Conservation (phyloP, 2,797 vertebrate species). For the Euphonia xanthogaster region DNA sequence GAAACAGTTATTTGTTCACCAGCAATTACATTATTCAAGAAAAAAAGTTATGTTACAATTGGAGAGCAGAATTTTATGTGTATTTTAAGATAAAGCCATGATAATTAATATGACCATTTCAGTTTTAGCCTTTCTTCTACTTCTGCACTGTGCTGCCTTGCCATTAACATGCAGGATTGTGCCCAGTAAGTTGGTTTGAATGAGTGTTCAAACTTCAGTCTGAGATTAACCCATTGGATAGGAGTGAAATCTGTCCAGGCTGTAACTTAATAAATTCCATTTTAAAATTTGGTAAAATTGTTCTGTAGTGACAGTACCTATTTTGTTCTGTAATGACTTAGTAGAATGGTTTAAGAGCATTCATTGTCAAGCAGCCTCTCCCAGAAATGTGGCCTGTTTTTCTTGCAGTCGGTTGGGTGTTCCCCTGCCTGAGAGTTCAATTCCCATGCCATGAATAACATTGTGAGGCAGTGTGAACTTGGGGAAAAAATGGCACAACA, state of each 20-base stretch:
- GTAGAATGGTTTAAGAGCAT: background rate
- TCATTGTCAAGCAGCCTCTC: background rate
- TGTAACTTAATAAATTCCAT: background rate
- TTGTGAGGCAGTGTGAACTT: background rate
- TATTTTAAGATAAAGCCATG: background rate
- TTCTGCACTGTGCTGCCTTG: background rate
- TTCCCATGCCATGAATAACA: background rate
- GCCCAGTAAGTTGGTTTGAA: background rate
- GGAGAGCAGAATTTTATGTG: background rate
- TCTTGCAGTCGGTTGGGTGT: background rate
- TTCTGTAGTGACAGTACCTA: background rate
- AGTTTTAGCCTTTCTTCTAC: background rate
- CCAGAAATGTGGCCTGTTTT: background rate
- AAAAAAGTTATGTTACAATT: background rate
- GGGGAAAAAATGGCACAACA: fast-evolving
- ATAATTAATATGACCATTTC: background rate
- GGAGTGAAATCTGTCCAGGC: background rate
- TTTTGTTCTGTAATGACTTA: background rate
- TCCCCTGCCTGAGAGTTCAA: background rate
- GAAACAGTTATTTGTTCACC: background rate
- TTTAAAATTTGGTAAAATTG: background rate
- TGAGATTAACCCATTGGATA: background rate
- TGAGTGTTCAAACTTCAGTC: background rate
- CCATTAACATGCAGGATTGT: background rate
- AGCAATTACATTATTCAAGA: background rate